Evolutionary conservation across 2,888 invertebrate species (phyloP), one percentile per base, ranked within the genome.

Genomic region (Oscheius sp.): DNA sequence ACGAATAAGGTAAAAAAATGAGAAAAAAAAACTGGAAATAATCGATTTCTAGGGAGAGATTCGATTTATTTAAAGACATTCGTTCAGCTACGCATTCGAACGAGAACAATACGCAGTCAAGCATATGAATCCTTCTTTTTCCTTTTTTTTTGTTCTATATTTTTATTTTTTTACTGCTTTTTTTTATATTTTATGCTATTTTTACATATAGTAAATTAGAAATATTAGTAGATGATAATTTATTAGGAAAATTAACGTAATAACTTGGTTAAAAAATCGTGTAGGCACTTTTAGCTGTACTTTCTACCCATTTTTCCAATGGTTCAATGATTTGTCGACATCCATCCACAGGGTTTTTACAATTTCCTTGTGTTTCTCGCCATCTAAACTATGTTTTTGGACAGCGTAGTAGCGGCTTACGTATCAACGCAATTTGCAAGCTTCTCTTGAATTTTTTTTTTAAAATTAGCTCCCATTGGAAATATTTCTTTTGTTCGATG

Each of bases 221-320:
- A n/a, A n/a, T n/a, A n/a, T n/a, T n/a, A n/a, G n/a, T n/a, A n/a
- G n/a, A n/a, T n/a, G n/a, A n/a, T n/a, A n/a, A n/a, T n/a, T n/a
- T n/a, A n/a, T n/a, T n/a, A n/a, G n/a, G n/a, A n/a, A n/a, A n/a
- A n/a, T n/a, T n/a, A n/a, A n/a, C n/a, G n/a, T n/a, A n/a, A n/a
- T n/a, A n/a, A n/a, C n/a, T n/a, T n/a, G n/a, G n/a, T n/a, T n/a
- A n/a, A n/a, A n/a, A n/a, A n/a, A n/a, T n/a, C n/a, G n/a, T n/a
- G n/a, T n/a, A n/a, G n/a, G n/a, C n/a, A n/a, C n/a, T n/a, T n/a
- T n/a, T n/a, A n/a, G n/a, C 54, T 4, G 14, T 33, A 4, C n/a
- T 32, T 33, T 54, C 54, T 17, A 33, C 33, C 54, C 54, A 54
- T 54, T 54, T 28, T 54, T 54, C 54, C 12, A 54, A n/a, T 20